These are phyloP conservation scores for Amphimedon queenslandica DNA, from an alignment of 37 sponge, comb jelly and placozoan genomes.

Conservation along the genomic window DNA sequence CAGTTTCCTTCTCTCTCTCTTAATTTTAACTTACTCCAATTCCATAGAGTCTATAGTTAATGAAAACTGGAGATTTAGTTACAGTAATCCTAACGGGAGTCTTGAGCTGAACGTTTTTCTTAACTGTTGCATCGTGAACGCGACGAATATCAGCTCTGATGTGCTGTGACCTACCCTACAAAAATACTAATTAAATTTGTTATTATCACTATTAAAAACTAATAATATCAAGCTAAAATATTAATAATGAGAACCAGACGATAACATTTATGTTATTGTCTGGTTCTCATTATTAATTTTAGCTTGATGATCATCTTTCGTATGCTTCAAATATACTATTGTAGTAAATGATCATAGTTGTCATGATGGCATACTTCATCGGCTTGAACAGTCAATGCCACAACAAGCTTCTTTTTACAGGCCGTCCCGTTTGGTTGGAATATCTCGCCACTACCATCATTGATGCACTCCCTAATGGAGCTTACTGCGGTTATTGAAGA, in stretches of 20 bases:
- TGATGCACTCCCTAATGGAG: slow-evolving; percentile 34
- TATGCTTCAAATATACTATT: too few species aligned
- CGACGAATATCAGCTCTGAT: slow-evolving; percentile 61
- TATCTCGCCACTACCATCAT: slow-evolving; percentile 19
- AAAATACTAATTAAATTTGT: not conserved
- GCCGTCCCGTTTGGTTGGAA: slow-evolving; percentile 27
- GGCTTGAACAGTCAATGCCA: slow-evolving; percentile 58
- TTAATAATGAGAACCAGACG: too few species aligned
- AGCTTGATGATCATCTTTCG: too few species aligned
- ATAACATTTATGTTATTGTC: too few species aligned
- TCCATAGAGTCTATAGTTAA: slow-evolving; percentile 48
- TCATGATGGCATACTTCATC: slow-evolving; percentile 40
- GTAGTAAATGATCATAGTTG: not conserved
- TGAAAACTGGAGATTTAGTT: slow-evolving; percentile 68
- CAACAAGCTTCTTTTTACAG: slow-evolving; percentile 58
- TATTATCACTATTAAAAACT: too few species aligned
- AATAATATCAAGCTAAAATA: too few species aligned
- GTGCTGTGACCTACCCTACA: slow-evolving; percentile 63
- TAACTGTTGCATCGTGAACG: slow-evolving; percentile 35
- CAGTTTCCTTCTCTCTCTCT: not conserved
- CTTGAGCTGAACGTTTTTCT: slow-evolving; percentile 47
- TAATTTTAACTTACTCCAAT: slow-evolving; percentile 58
- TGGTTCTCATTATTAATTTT: too few species aligned
- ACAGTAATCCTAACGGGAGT: slow-evolving; percentile 64
- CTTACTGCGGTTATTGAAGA: slow-evolving; percentile 37